Evolutionary conservation across 1,140 invertebrate genomes (phyloP).

Genomic region (Macrotrachela quadricornifera): DNA sequence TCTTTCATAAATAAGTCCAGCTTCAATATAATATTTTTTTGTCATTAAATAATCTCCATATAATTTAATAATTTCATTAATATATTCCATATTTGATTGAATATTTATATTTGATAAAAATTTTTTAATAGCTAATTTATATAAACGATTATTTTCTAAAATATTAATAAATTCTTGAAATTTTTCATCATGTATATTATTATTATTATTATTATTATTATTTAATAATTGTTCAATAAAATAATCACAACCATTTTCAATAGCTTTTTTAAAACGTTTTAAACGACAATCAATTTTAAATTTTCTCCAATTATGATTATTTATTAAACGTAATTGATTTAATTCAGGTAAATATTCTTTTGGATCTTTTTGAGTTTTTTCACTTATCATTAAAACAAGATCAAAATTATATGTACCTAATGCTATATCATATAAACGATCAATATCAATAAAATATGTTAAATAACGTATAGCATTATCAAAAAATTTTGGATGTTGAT

Average conservation of each 20-base stretch:
- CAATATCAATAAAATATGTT: slow-evolving; percentile 58
- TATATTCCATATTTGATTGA: no score
- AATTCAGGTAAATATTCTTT: slow-evolving; percentile 77
- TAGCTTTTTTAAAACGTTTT: slow-evolving; percentile 48
- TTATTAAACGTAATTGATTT: slow-evolving; percentile 46
- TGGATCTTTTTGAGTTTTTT: slow-evolving; percentile 64
- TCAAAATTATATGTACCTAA: slow-evolving; percentile 72
- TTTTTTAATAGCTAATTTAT: no score
- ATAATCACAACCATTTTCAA: slow-evolving; percentile 32
- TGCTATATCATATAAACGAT: slow-evolving; percentile 57
- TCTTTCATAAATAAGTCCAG: slow-evolving; percentile 44
- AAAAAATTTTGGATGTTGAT: slow-evolving; percentile 14
- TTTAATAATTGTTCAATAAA: no score
- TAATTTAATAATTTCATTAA: neutral
- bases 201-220: no score
- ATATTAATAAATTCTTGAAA: no score
- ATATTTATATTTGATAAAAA: no score
- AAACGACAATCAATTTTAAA: slow-evolving; percentile 61
- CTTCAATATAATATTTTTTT: slow-evolving; percentile 46
- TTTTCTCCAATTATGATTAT: slow-evolving; percentile 47
- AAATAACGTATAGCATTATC: slow-evolving; percentile 56
- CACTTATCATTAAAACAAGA: slow-evolving; percentile 52
- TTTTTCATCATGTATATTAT: no score
- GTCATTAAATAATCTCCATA: slow-evolving; percentile 46
- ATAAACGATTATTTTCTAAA: no score